Evolutionary conservation across 1,140 invertebrate genomes (phyloP).

Genomic region (Atta texana): DNA sequence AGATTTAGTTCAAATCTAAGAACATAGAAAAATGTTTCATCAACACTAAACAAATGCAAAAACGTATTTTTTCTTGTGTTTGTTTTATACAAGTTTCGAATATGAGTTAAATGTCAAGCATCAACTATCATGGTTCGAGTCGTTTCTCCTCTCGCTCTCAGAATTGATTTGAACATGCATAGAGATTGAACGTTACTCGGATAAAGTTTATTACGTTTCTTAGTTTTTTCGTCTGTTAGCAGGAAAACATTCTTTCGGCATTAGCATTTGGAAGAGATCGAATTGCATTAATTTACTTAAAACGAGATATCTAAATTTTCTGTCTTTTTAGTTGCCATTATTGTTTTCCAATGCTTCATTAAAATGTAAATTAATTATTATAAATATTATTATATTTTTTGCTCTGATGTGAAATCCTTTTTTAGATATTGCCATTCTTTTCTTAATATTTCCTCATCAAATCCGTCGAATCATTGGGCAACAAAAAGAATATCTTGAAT

Average conservation of each 20-base stretch:
- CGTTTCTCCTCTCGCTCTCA: constrained; percentile 15
- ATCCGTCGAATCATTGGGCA: background rate
- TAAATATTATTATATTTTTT: too few species aligned
- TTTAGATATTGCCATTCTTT: background rate
- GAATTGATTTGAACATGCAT: constrained; percentile 13
- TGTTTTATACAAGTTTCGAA: background rate
- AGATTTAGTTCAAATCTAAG: constrained; percentile 24
- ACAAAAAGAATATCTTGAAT: constrained; percentile 12
- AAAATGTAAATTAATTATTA: background rate
- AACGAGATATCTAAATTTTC: background rate
- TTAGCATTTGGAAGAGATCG: constrained; percentile 2
- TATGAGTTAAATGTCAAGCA: constrained; percentile 18
- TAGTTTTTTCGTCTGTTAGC: background rate
- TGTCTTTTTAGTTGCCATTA: background rate
- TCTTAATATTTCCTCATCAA: constrained; percentile 12
- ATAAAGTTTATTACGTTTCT: background rate
- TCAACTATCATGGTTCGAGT: constrained; percentile 12
- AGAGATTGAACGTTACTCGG: background rate
- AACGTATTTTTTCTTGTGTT: background rate
- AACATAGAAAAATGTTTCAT: too few species aligned
- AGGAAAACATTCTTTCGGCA: background rate
- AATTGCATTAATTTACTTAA: background rate
- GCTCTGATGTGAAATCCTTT: background rate
- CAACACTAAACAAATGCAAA: background rate
- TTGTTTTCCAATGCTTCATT: constrained; percentile 5